Base-by-base conservation (phyloP, 2,797 vertebrate genomes). In the Luscinia luscinia region DNA sequence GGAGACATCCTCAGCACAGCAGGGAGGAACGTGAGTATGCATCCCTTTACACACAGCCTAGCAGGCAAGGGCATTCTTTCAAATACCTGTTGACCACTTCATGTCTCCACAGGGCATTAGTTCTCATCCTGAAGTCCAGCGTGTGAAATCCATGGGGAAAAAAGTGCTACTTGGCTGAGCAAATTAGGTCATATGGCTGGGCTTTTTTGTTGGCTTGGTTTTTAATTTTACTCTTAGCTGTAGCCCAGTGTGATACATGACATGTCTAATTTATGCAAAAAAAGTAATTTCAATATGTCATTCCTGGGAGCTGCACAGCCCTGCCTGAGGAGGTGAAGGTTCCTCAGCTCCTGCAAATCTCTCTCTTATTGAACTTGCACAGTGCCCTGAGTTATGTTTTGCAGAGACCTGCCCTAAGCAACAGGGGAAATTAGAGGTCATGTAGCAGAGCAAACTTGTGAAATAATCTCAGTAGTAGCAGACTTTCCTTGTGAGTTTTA, bases 21-120 rank as follows among this genome's bases (percentile, higher is more conserved):
- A 98, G 96, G 96, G 99, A 99, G 36, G 97, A 99, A 92, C 11
- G 99, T 99, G 97, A 99, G 99, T 98, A 90, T 72, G 48, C 66
- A 15, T 26, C 51, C 59, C 1, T 92, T 54, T 54, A 12, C 22
- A 46, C 2, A 2, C 24, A 40, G 7, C 51, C 30, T 51, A 9
- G 43, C 40, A 45, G 36, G n/a, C 38, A n/a, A 19, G 34, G 19
- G 3, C 22, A 1, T 66, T 62, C 52, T 61, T 62, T 40, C 30
- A 55, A 67, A n/a, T 28, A 15, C 3, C 19, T 77, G 1, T 55
- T 61, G 40, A 46, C 21, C 11, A 7, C 28, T 40, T 62, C 5
- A 3, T 63, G 38, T 62, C 38, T 32, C 15, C 38, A 32, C 8
- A 20, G 32, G 21, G 45, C 17, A 9, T 27, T 79, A 46, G 45